phyloP scores from a whole-genome alignment of 2,888 invertebrate genomes.

The Drepana falcataria region DNA sequence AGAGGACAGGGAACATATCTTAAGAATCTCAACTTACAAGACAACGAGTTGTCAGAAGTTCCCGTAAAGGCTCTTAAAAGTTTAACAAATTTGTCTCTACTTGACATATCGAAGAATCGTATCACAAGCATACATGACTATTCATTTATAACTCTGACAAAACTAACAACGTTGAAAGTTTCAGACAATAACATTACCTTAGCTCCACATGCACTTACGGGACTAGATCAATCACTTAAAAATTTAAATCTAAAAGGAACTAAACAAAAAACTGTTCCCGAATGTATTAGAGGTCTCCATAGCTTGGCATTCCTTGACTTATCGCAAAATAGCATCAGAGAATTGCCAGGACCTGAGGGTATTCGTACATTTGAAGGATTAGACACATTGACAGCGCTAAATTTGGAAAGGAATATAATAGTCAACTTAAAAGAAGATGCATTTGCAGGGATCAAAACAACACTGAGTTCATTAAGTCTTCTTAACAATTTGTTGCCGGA shows the following conservation, averaged over 20 bases:
- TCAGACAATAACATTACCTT: constrained; percentile 92
- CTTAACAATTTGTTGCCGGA: constrained; percentile 93
- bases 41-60: constrained; percentile 88
- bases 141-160: constrained; percentile 85
- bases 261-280: constrained; percentile 87
- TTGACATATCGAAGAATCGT: constrained; percentile 91
- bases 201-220: constrained; percentile 83
- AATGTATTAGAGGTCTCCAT: constrained; percentile 86
- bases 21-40: constrained; percentile 90
- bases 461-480: constrained; percentile 91
- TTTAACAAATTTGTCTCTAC: constrained; percentile 84
- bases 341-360: constrained; percentile 85
- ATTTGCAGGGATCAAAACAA: constrained; percentile 88
- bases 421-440: constrained; percentile 86
- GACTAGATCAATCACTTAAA: constrained; percentile 88
- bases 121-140: constrained; percentile 85
- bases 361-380: constrained; percentile 86
- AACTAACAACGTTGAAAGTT: constrained; percentile 88
- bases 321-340: constrained; percentile 91
- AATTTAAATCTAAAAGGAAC: constrained; percentile 95
- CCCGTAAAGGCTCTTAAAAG: constrained; percentile 85
- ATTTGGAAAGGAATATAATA: constrained; percentile 92
- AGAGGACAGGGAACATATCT: constrained; percentile 89
- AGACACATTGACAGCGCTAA: constrained; percentile 89
- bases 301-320: constrained; percentile 92